A percentile compares a stretch with the other conserved stretches of the same genome.
Evolutionary conservation across 2,113 vertebrate genomes (phyloP).

Genomic region (Aleadryas rufinucha): DNA sequence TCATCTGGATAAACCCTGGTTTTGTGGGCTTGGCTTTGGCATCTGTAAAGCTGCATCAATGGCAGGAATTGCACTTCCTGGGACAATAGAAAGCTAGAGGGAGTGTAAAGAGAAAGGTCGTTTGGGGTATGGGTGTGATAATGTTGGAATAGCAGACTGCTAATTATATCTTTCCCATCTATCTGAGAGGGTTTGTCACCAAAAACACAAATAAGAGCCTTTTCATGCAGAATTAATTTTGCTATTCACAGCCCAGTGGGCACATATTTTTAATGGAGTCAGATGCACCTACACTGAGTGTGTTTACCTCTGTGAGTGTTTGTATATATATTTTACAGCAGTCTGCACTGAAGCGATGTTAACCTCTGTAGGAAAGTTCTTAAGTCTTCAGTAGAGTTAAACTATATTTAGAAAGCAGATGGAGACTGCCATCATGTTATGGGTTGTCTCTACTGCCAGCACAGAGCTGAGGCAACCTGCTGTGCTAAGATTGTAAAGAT

Average conservation of each 20-base stretch:
- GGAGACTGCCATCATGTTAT: neutral
- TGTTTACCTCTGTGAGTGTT: neutral
- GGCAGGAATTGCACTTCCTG: neutral
- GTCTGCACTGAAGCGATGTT: neutral
- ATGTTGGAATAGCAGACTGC: neutral
- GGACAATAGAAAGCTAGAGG: neutral
- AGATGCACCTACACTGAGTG: neutral
- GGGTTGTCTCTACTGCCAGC: neutral
- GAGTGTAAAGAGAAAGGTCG: neutral
- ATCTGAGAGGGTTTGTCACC: neutral
- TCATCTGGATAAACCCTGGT: neutral
- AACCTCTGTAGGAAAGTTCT: neutral
- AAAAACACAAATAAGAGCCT: neutral
- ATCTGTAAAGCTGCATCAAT: neutral
- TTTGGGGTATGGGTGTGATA: neutral
- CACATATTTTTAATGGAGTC: neutral
- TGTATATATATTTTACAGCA: neutral
- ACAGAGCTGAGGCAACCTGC: neutral
- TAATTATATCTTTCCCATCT: neutral
- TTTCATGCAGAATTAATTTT: conserved; percentile 38
- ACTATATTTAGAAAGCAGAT: neutral
- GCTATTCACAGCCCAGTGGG: neutral
- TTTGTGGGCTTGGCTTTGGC: neutral
- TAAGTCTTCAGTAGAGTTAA: neutral
- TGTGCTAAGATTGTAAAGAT: neutral